These are phyloP conservation scores for Rhinophrynus dorsalis DNA, from an alignment of 2,797 vertebrate genomes.

Conservation along the genomic window DNA sequence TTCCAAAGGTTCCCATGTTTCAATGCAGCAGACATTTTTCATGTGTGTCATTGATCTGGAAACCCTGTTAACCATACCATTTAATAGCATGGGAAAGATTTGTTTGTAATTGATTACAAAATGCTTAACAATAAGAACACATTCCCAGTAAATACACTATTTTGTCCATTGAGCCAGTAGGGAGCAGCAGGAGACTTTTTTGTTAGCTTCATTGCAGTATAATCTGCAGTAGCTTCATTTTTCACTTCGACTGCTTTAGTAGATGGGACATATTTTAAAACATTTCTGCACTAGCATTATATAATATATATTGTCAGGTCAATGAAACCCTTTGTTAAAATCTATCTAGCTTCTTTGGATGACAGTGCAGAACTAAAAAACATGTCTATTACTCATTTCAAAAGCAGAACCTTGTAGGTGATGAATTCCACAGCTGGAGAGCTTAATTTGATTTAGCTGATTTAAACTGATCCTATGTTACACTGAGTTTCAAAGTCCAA, in stretches of 20 bases:
- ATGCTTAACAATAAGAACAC: background rate
- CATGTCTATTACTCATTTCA: slow-evolving; percentile 44
- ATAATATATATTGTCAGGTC: slow-evolving; percentile 59
- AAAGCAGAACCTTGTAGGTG: slow-evolving; percentile 17
- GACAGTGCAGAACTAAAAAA: slow-evolving; percentile 49
- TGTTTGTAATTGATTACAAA: slow-evolving; percentile 3
- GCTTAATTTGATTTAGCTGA: slow-evolving; percentile 45
- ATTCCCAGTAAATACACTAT: background rate
- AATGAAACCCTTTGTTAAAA: slow-evolving; percentile 59
- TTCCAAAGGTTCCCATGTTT: too few species aligned
- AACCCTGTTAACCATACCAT: too few species aligned
- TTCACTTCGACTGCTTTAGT: slow-evolving; percentile 46
- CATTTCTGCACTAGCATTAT: slow-evolving; percentile 54
- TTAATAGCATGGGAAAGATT: slow-evolving; percentile 6
- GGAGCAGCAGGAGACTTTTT: slow-evolving; percentile 62
- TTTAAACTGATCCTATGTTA: slow-evolving; percentile 39
- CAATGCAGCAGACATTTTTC: too few species aligned
- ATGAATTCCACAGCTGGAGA: slow-evolving; percentile 39
- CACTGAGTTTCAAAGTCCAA: slow-evolving; percentile 34
- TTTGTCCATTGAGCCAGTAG: slow-evolving; percentile 57
- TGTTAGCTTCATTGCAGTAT: slow-evolving; percentile 56
- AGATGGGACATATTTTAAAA: slow-evolving; percentile 54
- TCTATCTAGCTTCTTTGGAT: slow-evolving; percentile 52
- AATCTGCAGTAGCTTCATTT: slow-evolving; percentile 1
- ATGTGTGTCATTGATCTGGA: too few species aligned